These are phyloP conservation scores for Phymanthus crucifer DNA, from an alignment of 92 coral and sea anemone species.

Conservation along the genomic window DNA sequence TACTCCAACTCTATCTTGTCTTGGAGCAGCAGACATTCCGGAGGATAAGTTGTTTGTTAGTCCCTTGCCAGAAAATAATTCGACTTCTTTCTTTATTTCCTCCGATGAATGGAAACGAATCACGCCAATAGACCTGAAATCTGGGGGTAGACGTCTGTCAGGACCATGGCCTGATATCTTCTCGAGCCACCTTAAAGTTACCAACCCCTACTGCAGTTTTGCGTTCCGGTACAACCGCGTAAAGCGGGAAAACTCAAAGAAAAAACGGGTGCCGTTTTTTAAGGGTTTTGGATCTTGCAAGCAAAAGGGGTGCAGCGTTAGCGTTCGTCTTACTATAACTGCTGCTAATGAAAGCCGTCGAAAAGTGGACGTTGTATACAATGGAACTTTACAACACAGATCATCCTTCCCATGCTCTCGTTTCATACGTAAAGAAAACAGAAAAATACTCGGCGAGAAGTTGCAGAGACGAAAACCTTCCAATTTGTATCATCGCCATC, in stretches of 20 bases:
- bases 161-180: not conserved
- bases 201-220: not conserved
- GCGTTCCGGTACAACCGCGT: not conserved
- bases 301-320: not conserved
- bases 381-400: slow-evolving; percentile 14
- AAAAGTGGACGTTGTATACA: not conserved
- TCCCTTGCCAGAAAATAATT: not conserved
- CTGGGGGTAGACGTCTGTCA: not conserved
- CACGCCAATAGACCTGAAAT: not conserved
- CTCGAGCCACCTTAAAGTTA: not conserved
- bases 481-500: slow-evolving; percentile 18
- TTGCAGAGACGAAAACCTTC: not conserved
- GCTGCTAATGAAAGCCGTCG: not conserved
- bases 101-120: not conserved
- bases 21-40: not conserved
- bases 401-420: slow-evolving; percentile 10
- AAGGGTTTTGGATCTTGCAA: not conserved
- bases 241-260: not conserved
- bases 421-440: slow-evolving; percentile 5
- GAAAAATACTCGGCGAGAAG: not conserved
- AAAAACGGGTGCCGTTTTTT: not conserved
- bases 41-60: not conserved
- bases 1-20: not conserved
- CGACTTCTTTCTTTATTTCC: not conserved
- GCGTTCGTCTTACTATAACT: not conserved